A percentile compares a stretch with the other conserved stretches of the same genome.
Evolutionary conservation across 2,113 vertebrate genomes (phyloP).

Genomic region (Anarrhichthys ocellatus): DNA sequence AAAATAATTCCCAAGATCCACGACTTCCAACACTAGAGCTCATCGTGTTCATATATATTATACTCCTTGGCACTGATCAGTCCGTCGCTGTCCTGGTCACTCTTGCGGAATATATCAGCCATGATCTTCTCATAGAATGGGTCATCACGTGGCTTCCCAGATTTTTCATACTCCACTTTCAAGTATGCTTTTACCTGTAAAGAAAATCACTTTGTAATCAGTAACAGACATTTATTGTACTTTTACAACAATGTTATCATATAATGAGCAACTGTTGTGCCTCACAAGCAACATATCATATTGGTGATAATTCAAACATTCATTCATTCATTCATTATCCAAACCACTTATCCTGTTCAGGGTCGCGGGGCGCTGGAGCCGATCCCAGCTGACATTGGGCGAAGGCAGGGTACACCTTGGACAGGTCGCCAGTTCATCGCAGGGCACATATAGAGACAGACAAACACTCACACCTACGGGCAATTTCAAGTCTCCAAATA

Average conservation of each 20-base stretch:
- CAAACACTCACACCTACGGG: no score
- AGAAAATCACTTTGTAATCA: constrained; percentile 1
- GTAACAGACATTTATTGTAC: not conserved
- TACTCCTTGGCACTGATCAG: constrained; percentile 93
- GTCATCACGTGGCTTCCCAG: constrained; percentile 85
- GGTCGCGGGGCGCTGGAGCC: no score
- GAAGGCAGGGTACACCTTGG: no score
- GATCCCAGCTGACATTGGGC: no score
- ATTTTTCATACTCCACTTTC: constrained; percentile 89
- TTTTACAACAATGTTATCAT: not conserved
- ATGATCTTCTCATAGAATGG: constrained; percentile 88
- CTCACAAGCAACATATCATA: not conserved
- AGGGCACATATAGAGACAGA: no score
- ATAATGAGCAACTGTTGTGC: not conserved
- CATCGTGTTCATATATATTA: constrained; percentile 93
- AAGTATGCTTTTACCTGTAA: constrained; percentile 89
- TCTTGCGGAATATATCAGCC: constrained; percentile 92
- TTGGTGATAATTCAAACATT: not conserved
- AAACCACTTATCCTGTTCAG: no score
- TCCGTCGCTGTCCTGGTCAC: constrained; percentile 89
- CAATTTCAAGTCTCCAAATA: no score
- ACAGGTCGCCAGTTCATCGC: no score
- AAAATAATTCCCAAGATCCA: rapidly evolving
- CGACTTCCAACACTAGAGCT: constrained; percentile 83
- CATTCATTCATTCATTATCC: no score